phyloP scores from a whole-genome alignment of 2,113 vertebrate species.

The Dendrocopos noguchii region DNA sequence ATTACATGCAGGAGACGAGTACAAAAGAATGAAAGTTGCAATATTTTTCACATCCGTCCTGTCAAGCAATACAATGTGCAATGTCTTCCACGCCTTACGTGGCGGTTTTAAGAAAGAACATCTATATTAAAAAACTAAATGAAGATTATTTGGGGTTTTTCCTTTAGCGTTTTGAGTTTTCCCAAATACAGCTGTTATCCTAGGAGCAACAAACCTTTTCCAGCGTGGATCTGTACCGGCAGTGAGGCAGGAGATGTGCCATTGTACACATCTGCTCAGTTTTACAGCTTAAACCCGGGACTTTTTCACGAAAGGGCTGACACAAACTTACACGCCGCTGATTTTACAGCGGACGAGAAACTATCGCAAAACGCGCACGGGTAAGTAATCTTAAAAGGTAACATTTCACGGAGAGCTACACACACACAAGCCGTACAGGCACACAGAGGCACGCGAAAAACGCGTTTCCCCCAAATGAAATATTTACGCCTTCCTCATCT shows the following conservation, averaged over 20 bases:
- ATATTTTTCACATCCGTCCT: not conserved
- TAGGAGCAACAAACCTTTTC: not conserved
- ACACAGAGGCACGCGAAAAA: not conserved
- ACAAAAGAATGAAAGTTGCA: not conserved
- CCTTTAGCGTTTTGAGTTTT: not conserved
- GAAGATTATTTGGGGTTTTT: not conserved
- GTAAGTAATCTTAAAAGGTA: accelerated
- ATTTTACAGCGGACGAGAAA: not conserved
- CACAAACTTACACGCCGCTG: not conserved
- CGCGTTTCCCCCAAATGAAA: not conserved
- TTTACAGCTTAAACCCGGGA: not conserved
- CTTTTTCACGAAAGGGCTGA: not conserved
- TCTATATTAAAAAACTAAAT: not conserved
- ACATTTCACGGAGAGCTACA: not conserved
- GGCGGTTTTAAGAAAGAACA: not conserved
- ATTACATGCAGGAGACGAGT: not conserved
- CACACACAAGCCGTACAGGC: not conserved
- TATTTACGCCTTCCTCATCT: not conserved
- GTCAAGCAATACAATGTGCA: not conserved
- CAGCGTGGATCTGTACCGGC: not conserved
- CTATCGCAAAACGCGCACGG: accelerated
- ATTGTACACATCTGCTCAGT: not conserved
- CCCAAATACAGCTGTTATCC: not conserved
- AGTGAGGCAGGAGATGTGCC: not conserved
- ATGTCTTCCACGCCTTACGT: not conserved